Evolutionary conservation across 2,113 vertebrate genomes (phyloP).

Genomic region (Amblyopsis rosae): DNA sequence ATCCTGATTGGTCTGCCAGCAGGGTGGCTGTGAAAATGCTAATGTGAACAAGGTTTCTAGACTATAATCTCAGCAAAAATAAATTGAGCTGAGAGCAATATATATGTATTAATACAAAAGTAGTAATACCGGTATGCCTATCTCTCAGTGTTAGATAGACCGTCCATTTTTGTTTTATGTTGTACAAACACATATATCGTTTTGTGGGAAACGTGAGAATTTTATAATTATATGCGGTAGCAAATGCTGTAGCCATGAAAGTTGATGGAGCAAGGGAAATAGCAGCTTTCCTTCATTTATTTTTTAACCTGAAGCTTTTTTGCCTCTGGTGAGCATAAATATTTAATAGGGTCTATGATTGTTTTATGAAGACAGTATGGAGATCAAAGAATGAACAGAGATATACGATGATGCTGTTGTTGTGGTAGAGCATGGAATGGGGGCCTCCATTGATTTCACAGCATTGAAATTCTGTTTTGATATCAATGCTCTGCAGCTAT

Average conservation of each 20-base stretch:
- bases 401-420: slow-evolving; percentile 48
- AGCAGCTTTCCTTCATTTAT: slow-evolving; percentile 18
- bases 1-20: no score
- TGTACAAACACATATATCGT: slow-evolving; percentile 2
- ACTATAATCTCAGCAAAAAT: no score
- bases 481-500: slow-evolving; percentile 45
- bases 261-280: slow-evolving; percentile 55
- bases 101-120: background rate
- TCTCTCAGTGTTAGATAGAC: background rate
- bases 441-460: slow-evolving; percentile 49
- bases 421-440: slow-evolving; percentile 42
- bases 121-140: background rate
- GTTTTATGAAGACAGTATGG: slow-evolving; percentile 44
- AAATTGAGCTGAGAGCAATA: no score
- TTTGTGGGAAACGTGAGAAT: slow-evolving; percentile 41
- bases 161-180: background rate
- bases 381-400: slow-evolving; percentile 58
- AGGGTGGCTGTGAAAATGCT: no score
- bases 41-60: no score
- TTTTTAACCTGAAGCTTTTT: slow-evolving; percentile 45
- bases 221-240: slow-evolving; percentile 50
- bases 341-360: slow-evolving; percentile 64
- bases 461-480: slow-evolving; percentile 34
- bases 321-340: slow-evolving; percentile 56
- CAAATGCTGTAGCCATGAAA: slow-evolving; percentile 55